phyloP scores from a whole-genome alignment of 2,888 invertebrate species.

The Drosophila macrospina region DNA sequence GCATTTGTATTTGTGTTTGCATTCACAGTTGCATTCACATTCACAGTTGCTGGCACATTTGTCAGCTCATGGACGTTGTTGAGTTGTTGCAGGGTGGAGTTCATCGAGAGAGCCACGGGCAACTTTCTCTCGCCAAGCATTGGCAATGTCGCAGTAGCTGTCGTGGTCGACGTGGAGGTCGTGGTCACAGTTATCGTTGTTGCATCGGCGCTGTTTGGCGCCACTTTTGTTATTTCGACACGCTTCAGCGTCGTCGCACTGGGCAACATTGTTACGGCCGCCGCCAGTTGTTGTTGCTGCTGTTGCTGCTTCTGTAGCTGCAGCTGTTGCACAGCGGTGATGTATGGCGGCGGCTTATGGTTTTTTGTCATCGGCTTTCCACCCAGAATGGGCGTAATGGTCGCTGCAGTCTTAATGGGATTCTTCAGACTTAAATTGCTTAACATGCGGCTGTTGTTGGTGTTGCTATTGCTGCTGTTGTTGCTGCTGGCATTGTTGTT shows the following conservation, averaged over 20 bases:
- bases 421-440: constrained; percentile 67
- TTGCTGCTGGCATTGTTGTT: constrained; percentile 26
- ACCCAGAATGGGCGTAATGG: constrained; percentile 85
- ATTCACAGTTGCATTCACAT: constrained; percentile 10
- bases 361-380: constrained; percentile 82
- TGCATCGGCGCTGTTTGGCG: constrained; percentile 52
- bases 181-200: constrained; percentile 40
- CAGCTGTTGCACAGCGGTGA: constrained; percentile 81
- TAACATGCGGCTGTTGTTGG: constrained; percentile 61
- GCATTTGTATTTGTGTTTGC: constrained; percentile 1
- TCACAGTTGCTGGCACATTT: constrained; percentile 28
- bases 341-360: constrained; percentile 83
- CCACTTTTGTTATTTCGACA: constrained; percentile 73
- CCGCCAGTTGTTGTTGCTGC: constrained; percentile 81
- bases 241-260: constrained; percentile 83
- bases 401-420: constrained; percentile 80
- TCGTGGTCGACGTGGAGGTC: constrained; percentile 34
- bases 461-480: constrained; percentile 28
- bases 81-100: constrained; percentile 16
- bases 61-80: constrained; percentile 25
- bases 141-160: constrained; percentile 42
- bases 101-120: constrained; percentile 51
- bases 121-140: constrained; percentile 67
- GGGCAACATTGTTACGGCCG: constrained; percentile 85
- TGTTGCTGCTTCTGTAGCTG: constrained; percentile 80